Percentiles rank a stretch among this genome's conserved stretches.
These are phyloP conservation scores for Calidris pugnax DNA, from an alignment of 2,113 vertebrate genomes.

Conservation along the genomic window DNA sequence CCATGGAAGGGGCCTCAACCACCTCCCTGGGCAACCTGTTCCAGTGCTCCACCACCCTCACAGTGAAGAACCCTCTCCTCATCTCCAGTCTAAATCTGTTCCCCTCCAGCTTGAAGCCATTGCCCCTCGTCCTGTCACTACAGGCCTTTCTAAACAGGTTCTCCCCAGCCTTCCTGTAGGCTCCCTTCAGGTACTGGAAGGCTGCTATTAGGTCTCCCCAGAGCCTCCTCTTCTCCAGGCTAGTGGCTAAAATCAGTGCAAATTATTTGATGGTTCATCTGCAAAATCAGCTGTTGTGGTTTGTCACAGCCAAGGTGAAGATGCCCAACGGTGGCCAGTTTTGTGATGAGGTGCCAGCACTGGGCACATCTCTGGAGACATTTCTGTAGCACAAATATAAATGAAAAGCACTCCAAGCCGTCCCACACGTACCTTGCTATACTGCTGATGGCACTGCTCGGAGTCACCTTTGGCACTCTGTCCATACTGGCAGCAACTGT, in stretches of 20 bases:
- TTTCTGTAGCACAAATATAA: fast-evolving
- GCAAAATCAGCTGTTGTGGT: neutral
- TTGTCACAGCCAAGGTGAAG: fast-evolving
- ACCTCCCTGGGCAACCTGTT: no score
- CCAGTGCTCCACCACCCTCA: no score
- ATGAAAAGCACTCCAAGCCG: fast-evolving
- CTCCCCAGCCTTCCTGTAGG: no score
- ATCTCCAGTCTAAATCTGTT: no score
- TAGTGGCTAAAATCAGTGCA: neutral
- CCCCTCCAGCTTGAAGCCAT: no score
- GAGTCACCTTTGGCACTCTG: slow-evolving; percentile 90
- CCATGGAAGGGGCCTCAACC: no score
- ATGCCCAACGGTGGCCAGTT: neutral
- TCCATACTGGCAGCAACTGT: slow-evolving; percentile 89
- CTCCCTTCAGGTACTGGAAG: no score
- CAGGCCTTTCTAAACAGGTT: no score
- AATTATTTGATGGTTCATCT: neutral
- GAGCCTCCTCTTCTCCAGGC: no score
- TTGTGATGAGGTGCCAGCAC: fast-evolving
- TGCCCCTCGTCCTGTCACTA: no score
- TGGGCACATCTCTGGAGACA: neutral
- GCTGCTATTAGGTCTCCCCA: no score
- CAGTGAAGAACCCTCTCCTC: no score
- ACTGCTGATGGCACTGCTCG: slow-evolving; percentile 88
- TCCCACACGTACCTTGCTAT: slow-evolving; percentile 78